Evolutionary conservation across 2,113 vertebrate species (phyloP).

Genomic region (Cyanistes caeruleus): DNA sequence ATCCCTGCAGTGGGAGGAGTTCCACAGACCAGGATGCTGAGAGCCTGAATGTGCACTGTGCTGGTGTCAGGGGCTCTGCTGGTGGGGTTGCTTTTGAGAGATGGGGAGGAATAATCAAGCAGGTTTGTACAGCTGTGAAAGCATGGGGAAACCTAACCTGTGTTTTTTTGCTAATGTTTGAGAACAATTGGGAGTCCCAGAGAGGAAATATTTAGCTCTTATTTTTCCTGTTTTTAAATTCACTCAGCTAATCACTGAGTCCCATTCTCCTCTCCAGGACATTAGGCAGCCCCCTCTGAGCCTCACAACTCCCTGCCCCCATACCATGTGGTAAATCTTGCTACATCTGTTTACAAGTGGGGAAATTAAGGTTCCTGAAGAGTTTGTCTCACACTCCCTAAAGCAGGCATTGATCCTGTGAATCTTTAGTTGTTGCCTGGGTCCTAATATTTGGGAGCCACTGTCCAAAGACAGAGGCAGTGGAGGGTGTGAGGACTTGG

Average conservation of each 20-base stretch:
- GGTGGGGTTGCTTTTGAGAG: neutral
- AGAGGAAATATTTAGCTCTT: conserved; percentile 38
- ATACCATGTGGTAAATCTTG: neutral
- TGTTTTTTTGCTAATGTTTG: neutral
- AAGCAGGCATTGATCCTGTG: neutral
- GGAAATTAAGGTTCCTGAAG: neutral
- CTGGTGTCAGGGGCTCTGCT: neutral
- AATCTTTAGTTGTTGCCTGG: neutral
- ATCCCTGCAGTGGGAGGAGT: neutral
- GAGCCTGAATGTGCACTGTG: neutral
- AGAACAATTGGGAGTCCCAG: conserved; percentile 12
- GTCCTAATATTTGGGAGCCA: neutral
- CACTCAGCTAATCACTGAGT: neutral
- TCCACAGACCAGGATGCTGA: neutral
- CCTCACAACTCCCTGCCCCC: neutral
- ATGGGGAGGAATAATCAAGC: neutral
- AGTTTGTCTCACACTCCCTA: neutral
- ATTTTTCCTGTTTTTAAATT: conserved; percentile 55
- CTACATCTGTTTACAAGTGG: neutral
- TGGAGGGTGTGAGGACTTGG: neutral
- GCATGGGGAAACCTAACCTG: neutral
- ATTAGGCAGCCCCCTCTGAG: neutral
- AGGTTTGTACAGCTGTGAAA: conserved; percentile 46
- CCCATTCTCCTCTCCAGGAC: neutral
- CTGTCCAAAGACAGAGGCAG: neutral